phyloP scores from a whole-genome alignment of 2,797 vertebrate species.

The Morelia viridis region DNA sequence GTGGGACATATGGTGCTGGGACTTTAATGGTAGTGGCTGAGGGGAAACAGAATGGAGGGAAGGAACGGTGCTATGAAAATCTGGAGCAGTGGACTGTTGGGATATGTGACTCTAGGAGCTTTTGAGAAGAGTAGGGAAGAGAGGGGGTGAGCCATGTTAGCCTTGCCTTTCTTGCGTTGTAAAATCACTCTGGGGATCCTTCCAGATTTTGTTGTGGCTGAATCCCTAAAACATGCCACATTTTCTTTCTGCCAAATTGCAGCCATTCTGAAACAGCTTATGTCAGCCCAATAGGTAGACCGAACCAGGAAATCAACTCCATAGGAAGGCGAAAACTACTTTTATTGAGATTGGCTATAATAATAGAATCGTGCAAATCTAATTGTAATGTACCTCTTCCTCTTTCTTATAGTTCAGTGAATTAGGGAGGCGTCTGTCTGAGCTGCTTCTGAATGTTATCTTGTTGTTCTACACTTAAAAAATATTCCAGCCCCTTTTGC shows the following conservation, averaged over 20 bases:
- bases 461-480: neutral
- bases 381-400: neutral
- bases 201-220: neutral
- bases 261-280: neutral
- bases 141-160: neutral
- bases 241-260: neutral
- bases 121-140: neutral
- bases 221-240: neutral
- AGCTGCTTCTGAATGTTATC: neutral
- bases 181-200: neutral
- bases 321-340: neutral
- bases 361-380: neutral
- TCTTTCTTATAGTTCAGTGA: neutral
- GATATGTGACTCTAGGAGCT: neutral
- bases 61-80: neutral
- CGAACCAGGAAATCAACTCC: neutral
- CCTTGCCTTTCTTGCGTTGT: neutral
- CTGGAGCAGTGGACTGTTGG: neutral
- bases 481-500: neutral
- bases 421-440: neutral
- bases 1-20: neutral
- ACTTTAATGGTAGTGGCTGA: neutral
- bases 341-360: neutral
- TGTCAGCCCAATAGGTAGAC: neutral
- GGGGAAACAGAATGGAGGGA: neutral